phyloP scores from a whole-genome alignment of 2,113 vertebrate genomes.

The Monarcha castaneiventris region DNA sequence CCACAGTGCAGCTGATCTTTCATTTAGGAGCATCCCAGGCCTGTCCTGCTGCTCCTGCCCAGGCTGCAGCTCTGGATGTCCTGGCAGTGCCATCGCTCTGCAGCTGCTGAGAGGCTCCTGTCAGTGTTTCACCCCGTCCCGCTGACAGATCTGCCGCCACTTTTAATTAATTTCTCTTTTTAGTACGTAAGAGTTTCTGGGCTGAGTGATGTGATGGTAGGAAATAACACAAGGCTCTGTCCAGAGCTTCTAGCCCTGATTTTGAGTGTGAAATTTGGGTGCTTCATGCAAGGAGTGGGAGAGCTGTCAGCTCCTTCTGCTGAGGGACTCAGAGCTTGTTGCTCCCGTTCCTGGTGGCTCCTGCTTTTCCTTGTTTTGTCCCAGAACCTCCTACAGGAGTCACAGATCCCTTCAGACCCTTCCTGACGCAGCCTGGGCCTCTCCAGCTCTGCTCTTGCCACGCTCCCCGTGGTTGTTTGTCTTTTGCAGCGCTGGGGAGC shows the following conservation, averaged over 20 bases:
- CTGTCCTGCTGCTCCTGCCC: neutral
- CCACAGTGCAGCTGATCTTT: neutral
- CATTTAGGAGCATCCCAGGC: neutral
- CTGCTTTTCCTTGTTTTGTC: neutral
- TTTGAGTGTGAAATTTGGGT: neutral
- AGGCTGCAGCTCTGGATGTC: neutral
- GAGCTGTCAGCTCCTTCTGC: neutral
- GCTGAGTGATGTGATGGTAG: neutral
- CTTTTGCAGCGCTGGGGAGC: conserved; percentile 26
- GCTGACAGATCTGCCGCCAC: neutral
- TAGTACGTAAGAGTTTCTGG: neutral
- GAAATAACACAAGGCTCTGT: neutral
- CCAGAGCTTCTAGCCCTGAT: neutral
- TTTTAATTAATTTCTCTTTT: conserved; percentile 9
- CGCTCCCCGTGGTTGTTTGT: conserved; percentile 22
- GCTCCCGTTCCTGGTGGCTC: neutral
- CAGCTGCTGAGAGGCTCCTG: neutral
- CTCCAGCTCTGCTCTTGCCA: neutral
- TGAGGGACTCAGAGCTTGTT: neutral
- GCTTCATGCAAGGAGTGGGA: neutral
- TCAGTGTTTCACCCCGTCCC: neutral
- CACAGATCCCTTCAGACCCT: neutral
- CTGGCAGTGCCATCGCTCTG: neutral
- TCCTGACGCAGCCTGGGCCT: neutral
- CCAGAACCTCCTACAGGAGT: neutral